Percentiles rank a stretch among this genome's conserved stretches.
Conservation (phyloP, 2,113 vertebrate genomes). For the Echinops telfairi region DNA sequence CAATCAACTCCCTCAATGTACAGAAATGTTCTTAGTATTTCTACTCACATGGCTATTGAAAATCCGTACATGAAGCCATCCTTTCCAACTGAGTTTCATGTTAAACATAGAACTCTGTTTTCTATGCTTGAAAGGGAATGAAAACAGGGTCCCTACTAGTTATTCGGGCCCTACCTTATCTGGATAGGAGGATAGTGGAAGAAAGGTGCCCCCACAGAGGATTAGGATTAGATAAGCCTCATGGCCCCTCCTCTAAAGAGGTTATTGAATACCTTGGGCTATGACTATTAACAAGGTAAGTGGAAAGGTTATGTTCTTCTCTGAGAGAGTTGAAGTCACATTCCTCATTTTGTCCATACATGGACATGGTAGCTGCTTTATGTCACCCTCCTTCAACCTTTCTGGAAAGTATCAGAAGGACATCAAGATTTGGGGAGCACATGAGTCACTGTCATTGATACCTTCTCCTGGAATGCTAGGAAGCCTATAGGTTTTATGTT, state of each 20-base stretch:
- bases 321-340: background rate
- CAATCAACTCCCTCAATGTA: background rate
- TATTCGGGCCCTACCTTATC: background rate
- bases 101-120: conserved; percentile 23
- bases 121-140: background rate
- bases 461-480: background rate
- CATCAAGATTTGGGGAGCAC: background rate
- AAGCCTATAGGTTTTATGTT: background rate
- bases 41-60: background rate
- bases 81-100: background rate
- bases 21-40: background rate
- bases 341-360: background rate
- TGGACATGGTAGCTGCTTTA: background rate
- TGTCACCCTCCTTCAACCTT: background rate
- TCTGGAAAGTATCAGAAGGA: background rate
- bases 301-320: background rate
- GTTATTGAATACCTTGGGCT: background rate
- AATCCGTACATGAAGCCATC: background rate
- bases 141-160: background rate
- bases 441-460: background rate
- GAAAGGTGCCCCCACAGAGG: background rate
- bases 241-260: background rate
- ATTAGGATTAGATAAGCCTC: background rate
- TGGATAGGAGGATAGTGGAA: background rate
- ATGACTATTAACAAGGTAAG: background rate